A percentile compares a stretch with the other conserved stretches of the same genome.
phyloP scores from a whole-genome alignment of 2,113 vertebrate genomes.

The Dipodomys ordii region DNA sequence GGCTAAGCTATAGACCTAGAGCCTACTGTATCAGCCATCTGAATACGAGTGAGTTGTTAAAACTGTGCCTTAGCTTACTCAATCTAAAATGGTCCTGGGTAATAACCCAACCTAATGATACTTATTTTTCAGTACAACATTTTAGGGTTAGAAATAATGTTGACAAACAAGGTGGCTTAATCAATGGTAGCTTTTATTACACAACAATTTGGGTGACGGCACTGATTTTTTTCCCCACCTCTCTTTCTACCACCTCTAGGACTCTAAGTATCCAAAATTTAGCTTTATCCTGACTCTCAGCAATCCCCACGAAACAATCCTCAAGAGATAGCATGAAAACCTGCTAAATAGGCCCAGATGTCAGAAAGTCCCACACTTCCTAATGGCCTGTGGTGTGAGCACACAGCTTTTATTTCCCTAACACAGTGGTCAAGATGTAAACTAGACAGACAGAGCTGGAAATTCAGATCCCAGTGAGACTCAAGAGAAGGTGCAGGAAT shows the following conservation, averaged over 20 bases:
- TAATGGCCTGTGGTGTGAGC: accelerated
- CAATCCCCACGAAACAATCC: neutral
- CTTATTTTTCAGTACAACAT: neutral
- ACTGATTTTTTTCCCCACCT: neutral
- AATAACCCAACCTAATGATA: neutral
- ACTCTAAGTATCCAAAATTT: neutral
- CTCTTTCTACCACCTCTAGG: neutral
- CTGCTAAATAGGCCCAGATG: neutral
- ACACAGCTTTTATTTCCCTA: constrained; percentile 57
- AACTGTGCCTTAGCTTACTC: neutral
- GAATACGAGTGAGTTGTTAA: neutral
- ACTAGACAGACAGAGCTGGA: neutral
- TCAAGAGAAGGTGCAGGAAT: accelerated
- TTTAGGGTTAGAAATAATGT: neutral
- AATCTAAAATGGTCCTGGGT: neutral
- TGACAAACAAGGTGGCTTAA: neutral
- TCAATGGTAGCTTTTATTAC: neutral
- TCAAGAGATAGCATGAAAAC: neutral
- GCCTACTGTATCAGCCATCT: neutral
- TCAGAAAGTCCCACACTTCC: neutral
- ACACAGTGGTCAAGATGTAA: neutral
- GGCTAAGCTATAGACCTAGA: neutral
- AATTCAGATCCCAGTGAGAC: neutral
- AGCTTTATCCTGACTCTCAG: neutral
- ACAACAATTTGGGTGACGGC: neutral